These are phyloP conservation scores for Cepphus grylle DNA, from an alignment of 2,113 vertebrate species.

Conservation along the genomic window DNA sequence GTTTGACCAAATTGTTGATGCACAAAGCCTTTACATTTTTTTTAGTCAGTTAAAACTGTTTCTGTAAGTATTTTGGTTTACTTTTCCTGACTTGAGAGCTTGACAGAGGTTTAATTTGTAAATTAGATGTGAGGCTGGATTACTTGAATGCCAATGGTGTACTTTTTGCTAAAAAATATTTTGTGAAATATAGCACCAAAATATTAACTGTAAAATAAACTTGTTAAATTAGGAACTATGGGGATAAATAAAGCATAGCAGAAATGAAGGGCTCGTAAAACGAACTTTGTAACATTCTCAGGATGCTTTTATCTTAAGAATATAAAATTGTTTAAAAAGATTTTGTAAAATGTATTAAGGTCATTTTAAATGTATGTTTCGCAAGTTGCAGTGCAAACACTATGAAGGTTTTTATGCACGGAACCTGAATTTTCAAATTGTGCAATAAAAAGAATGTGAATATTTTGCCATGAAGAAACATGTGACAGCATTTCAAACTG, in stretches of 20 bases:
- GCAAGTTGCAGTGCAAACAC: constrained; percentile 64
- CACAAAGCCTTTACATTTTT: constrained; percentile 69
- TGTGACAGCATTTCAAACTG: constrained; percentile 47
- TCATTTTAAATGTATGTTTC: constrained; percentile 73
- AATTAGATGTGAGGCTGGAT: constrained; percentile 53
- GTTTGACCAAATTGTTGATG: constrained; percentile 75
- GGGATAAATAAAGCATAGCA: constrained; percentile 74
- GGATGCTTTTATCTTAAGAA: constrained; percentile 78
- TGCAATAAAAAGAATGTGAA: constrained; percentile 71
- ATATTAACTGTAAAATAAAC: constrained; percentile 72
- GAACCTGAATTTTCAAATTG: constrained; percentile 61
- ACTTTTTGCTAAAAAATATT: constrained; percentile 76
- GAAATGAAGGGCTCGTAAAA: constrained; percentile 79
- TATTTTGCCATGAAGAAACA: constrained; percentile 61
- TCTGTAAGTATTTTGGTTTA: constrained; percentile 65
- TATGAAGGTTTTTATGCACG: constrained; percentile 69
- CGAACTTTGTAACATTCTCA: constrained; percentile 80
- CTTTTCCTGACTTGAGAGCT: constrained; percentile 61
- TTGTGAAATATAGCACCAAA: constrained; percentile 67
- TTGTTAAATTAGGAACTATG: constrained; percentile 69
- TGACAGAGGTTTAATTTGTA: constrained; percentile 69
- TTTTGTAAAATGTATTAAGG: constrained; percentile 78
- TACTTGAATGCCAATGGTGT: constrained; percentile 66
- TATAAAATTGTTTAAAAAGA: constrained; percentile 71
- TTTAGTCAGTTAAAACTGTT: constrained; percentile 49